Base-by-base conservation (phyloP, 1,140 invertebrate species). In the Battus philenor region DNA sequence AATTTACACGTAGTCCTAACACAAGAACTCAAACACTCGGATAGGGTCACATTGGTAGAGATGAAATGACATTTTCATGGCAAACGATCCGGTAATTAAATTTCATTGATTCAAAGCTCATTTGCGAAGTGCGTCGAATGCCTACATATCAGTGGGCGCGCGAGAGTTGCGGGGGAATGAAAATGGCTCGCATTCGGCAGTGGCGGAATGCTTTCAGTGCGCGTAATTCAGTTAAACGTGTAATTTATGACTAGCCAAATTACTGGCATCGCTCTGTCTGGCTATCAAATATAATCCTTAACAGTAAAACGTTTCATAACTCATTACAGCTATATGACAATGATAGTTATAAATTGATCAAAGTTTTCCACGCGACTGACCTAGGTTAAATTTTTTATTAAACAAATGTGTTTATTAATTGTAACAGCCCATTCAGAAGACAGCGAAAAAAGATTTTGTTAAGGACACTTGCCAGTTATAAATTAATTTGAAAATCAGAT, bases 141-240 rank as follows among this genome's bases (percentile, higher is more conserved):
- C 59, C 70, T 60, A 64, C 73, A 72, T 72, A 75, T 70, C 64
- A 63, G 68, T 56, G 62, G 65, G 49, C 53, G 56, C 45, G 53
- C 56, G 60, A 49, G 59, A 68, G 64, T 56, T 72, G 60, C 61
- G 47, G 43, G 59, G 54, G 51, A 62, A 72, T 67, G 74, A 58
- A 60, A 73, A 68, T 66, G 66, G 62, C 56, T 48, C 60, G 55
- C 61, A 68, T 71, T 69, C 62, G 66, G 57, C 54, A 61, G 56
- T 57, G 61, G 56, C 55, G 80, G 74, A 80, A 84, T 82, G 80
- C 76, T 80, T 82, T 82, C 71, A 76, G 65, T 69, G 67, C 67
- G 59, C 67, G 74, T 84, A 84, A 84, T 84, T 80, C 75, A 84
- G 78, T 84, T 82, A 77, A 83, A 80, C 76, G 70, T 68, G 70